Evolutionary conservation across 37 sponge, comb jelly and placozoan genomes (phyloP).

Genomic region (Aplysina aerophoba): DNA sequence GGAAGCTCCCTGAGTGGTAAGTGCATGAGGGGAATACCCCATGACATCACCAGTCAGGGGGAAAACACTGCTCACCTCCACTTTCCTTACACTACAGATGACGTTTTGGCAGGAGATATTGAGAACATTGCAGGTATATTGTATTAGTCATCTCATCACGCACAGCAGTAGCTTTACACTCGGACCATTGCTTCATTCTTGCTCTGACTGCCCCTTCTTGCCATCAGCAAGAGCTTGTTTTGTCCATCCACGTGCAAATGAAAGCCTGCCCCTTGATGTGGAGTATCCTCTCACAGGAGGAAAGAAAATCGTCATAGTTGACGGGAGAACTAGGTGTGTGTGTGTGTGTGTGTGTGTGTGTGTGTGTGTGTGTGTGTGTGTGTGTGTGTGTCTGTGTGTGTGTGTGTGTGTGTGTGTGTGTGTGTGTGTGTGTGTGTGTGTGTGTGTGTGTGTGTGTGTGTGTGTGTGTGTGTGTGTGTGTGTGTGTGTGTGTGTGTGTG

Average conservation of each 20-base stretch:
- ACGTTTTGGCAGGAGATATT: not conserved
- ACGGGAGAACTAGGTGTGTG: conserved; percentile 65
- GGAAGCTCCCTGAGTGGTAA: not conserved
- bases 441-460: conserved; percentile 21
- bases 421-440: not conserved
- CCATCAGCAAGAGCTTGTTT: conserved; percentile 70
- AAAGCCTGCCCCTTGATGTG: conserved; percentile 44
- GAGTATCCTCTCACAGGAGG: conserved; percentile 62
- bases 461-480: too few relatives aligned
- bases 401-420: too few relatives aligned
- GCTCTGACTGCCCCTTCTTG: not conserved
- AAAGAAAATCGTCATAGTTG: conserved; percentile 14
- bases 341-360: not conserved
- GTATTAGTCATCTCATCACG: too few relatives aligned
- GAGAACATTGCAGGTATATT: not conserved
- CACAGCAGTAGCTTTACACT: not conserved
- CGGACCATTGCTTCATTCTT: not conserved
- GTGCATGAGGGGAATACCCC: too few relatives aligned
- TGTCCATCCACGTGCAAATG: conserved; percentile 49
- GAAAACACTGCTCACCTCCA: not conserved
- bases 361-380: not conserved
- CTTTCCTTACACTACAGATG: not conserved
- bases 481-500: too few relatives aligned
- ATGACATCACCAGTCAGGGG: too few relatives aligned
- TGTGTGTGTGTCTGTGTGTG: too few relatives aligned